Evolutionary conservation across 2,888 invertebrate species (phyloP), one percentile per base, ranked within the genome.

Genomic region (Galeopsomyia nigrocyanea): DNA sequence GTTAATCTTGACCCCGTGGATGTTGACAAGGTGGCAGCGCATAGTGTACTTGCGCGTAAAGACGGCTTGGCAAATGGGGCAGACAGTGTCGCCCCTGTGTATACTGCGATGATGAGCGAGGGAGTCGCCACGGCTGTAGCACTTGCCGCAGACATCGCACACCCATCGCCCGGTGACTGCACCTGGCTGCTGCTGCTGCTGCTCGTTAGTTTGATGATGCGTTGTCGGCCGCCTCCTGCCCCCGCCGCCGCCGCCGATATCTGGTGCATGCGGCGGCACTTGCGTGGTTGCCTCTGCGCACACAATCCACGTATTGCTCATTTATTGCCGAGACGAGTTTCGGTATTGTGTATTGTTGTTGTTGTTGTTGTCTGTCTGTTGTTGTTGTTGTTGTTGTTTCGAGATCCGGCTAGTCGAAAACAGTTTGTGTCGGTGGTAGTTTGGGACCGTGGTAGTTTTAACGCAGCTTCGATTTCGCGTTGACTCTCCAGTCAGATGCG

Each of bases 81-180:
- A 87, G 75, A 84, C 80, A 22, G 87, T 87, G 76, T 87, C 84
- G 65, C 86, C 87, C 79, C 85, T 84, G 80, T 87, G 87, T 79
- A 87, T 84, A 79, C 86, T 86, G 78, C 85, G 86, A 78, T 87
- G 87, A 75, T 87, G 87, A 65, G 87, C 84, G 64, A 87, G 80
- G 73, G 86, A 87, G 79, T 87, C 86, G 60, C 85, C 85, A 75
- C 87, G 87, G 80, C 81, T 85, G 82, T 87, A 88, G 78, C 79
- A 81, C 79, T 86, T 87, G 77, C 87, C 86, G 79, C 88, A 88
- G 78, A 87, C 85, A 80, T 87, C 83, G 81, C 88, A 88, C 73
- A 84, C 83, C 85, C 84, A 86, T 75, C 86, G 84, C 80, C 83
- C 84, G 78, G 77, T 83, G 47, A 22, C 16, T 19, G 63, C 17